phyloP scores from a whole-genome alignment of 1,140 invertebrate genomes.

The Protaetia brevitarsis region DNA sequence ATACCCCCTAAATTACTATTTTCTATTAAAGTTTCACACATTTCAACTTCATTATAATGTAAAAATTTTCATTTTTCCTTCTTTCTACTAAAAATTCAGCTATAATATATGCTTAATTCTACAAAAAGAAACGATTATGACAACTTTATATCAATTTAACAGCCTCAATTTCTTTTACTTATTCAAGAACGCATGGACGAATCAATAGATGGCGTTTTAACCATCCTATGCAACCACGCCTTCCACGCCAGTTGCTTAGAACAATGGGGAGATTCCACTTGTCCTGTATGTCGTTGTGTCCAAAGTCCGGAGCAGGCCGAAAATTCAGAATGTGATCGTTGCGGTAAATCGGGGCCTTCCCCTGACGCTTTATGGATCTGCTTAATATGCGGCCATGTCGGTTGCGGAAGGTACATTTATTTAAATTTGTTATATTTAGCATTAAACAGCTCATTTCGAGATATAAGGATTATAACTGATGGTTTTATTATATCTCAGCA shows the following conservation, averaged over 20 bases:
- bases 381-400: slow-evolving; percentile 96
- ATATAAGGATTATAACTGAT: no score
- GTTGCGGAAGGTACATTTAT: slow-evolving; percentile 68
- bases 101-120: no score
- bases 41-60: no score
- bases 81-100: no score
- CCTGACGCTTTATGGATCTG: slow-evolving; percentile 95
- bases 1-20: no score
- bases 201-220: slow-evolving; percentile 94
- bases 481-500: no score
- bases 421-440: slow-evolving; percentile 46
- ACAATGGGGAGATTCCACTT: slow-evolving; percentile 94
- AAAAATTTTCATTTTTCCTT: no score
- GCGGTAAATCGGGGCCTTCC: slow-evolving; percentile 42
- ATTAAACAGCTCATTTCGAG: slow-evolving; percentile 2
- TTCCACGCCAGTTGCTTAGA: slow-evolving; percentile 94
- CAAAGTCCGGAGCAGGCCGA: slow-evolving; percentile 82
- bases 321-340: slow-evolving; percentile 45
- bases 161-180: background rate
- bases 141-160: no score
- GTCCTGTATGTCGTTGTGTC: slow-evolving; percentile 68
- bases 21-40: no score
- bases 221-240: slow-evolving; percentile 97
- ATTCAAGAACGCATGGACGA: slow-evolving; percentile 94
- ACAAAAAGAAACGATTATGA: no score